Conservation (phyloP, 2,888 invertebrate species). For the Notodonta ziczac region DNA sequence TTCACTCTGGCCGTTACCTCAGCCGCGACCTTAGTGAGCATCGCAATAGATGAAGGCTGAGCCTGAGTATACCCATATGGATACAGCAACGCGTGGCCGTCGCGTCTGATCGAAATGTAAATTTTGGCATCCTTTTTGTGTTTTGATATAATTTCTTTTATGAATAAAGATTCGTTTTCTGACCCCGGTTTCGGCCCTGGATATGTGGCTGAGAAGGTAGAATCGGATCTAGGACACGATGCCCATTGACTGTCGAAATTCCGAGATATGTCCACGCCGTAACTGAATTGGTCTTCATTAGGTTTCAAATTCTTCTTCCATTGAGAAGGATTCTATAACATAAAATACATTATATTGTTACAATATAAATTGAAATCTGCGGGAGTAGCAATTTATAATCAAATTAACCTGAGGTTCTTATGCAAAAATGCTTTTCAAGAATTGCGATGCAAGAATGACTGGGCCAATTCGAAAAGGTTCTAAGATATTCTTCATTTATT, state of each 20-base stretch:
- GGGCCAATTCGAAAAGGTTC: no score
- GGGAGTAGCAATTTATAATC: no score
- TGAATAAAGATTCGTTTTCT: slow-evolving; percentile 86
- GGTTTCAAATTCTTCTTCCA: slow-evolving; percentile 68
- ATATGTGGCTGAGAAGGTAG: slow-evolving; percentile 65
- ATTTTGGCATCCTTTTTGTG: slow-evolving; percentile 79
- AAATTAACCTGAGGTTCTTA: no score
- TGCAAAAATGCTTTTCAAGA: no score
- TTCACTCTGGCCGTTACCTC: slow-evolving; percentile 63
- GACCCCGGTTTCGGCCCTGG: slow-evolving; percentile 85
- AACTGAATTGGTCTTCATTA: slow-evolving; percentile 40
- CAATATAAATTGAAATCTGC: no score
- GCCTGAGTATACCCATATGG: slow-evolving; percentile 84
- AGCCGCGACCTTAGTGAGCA: slow-evolving; percentile 47
- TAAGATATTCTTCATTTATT: no score
- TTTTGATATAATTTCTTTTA: slow-evolving; percentile 82
- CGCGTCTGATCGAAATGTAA: slow-evolving; percentile 90
- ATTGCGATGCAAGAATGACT: no score
- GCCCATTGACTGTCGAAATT: slow-evolving; percentile 69
- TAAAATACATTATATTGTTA: neutral
- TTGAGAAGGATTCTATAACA: slow-evolving; percentile 37
- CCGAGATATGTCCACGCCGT: slow-evolving; percentile 68
- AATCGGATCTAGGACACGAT: slow-evolving; percentile 45
- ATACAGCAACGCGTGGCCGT: slow-evolving; percentile 86
- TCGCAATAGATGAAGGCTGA: slow-evolving; percentile 17